phyloP scores from a whole-genome alignment of 2,888 invertebrate species.

The Meteorus cinctellus region DNA sequence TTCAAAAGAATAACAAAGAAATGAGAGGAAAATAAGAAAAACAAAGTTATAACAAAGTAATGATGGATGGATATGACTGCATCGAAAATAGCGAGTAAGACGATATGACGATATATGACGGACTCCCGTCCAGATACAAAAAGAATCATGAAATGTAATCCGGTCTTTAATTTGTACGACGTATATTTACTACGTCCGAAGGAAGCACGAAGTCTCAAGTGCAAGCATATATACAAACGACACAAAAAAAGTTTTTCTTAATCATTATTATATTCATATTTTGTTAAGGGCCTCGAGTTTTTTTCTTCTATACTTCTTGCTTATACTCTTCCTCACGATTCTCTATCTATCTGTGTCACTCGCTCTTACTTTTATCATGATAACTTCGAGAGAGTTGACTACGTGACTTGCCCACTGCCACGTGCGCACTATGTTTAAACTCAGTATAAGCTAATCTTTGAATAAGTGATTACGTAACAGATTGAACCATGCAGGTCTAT shows the following conservation, averaged over 20 bases:
- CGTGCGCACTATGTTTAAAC: slow-evolving; percentile 18
- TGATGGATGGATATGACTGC: neutral
- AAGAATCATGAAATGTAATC: neutral
- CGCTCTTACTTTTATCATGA: slow-evolving; percentile 6
- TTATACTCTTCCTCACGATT: neutral
- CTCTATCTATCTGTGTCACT: neutral
- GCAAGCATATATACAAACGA: neutral
- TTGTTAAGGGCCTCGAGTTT: neutral
- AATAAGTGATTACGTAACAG: slow-evolving; percentile 16
- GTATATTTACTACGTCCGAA: neutral
- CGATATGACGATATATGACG: neutral
- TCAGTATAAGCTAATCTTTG: slow-evolving; percentile 24
- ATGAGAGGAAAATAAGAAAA: neutral
- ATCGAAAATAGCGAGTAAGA: neutral
- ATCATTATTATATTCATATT: neutral
- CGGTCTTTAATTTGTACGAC: neutral
- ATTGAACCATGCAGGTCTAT: neutral
- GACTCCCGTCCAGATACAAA: neutral
- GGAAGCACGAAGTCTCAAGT: neutral
- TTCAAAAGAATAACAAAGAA: neutral
- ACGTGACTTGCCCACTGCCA: slow-evolving; percentile 32
- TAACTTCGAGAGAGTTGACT: slow-evolving; percentile 10
- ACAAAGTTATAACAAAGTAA: neutral
- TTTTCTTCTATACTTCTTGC: slow-evolving; percentile 16
- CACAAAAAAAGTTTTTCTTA: neutral